These are phyloP conservation scores for Sminthopsis crassicaudata DNA, from an alignment of 2,113 vertebrate genomes.

Conservation along the genomic window DNA sequence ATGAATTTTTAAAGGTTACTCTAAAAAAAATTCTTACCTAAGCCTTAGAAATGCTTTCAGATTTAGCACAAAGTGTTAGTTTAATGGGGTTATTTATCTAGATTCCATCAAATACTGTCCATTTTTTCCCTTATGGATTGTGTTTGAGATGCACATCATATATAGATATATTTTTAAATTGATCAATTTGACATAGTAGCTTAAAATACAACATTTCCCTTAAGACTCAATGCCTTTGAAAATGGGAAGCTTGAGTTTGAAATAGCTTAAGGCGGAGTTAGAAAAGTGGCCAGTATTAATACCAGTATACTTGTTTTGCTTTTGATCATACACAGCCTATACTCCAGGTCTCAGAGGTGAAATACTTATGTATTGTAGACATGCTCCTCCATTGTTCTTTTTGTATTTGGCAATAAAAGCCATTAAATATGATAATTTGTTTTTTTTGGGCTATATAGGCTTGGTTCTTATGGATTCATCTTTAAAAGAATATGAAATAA, in stretches of 20 bases:
- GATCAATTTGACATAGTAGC: slow-evolving; percentile 68
- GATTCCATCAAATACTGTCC: slow-evolving; percentile 51
- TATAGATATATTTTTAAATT: slow-evolving; percentile 66
- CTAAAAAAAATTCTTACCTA: slow-evolving; percentile 23
- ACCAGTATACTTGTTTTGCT: slow-evolving; percentile 69
- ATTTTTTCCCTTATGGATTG: slow-evolving; percentile 54
- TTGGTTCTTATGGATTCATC: slow-evolving; percentile 22
- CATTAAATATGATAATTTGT: slow-evolving; percentile 44
- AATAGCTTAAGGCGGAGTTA: slow-evolving; percentile 72
- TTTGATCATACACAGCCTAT: slow-evolving; percentile 66
- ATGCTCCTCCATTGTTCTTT: slow-evolving; percentile 48
- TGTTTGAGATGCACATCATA: slow-evolving; percentile 54
- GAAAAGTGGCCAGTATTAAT: slow-evolving; percentile 70
- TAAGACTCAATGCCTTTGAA: slow-evolving; percentile 70
- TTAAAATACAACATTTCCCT: slow-evolving; percentile 77
- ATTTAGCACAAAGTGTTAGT: slow-evolving; percentile 53
- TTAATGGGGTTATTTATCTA: slow-evolving; percentile 50
- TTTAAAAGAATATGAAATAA: slow-evolving; percentile 56
- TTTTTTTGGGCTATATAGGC: slow-evolving; percentile 47
- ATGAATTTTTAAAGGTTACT: slow-evolving; percentile 48
- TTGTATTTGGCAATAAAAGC: slow-evolving; percentile 45
- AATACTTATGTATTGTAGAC: slow-evolving; percentile 56
- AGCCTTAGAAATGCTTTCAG: slow-evolving; percentile 40
- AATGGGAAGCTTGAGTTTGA: slow-evolving; percentile 60
- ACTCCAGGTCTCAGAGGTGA: slow-evolving; percentile 71